Evolutionary conservation across 2,888 invertebrate genomes (phyloP).

Genomic region (Crioceris asparagi): DNA sequence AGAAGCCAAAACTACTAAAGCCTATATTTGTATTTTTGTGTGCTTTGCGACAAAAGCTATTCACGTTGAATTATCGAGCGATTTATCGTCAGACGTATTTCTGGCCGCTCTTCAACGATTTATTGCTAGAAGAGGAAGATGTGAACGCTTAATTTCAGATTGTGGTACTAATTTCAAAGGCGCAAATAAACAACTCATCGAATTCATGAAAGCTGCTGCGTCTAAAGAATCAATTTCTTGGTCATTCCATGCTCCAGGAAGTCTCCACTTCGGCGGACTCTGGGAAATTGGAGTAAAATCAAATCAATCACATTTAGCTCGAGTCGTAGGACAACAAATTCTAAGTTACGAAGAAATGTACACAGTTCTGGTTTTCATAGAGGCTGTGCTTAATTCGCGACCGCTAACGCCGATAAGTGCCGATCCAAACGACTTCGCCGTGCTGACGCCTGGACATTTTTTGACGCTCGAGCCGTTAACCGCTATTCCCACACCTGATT

Average conservation of each 20-base stretch:
- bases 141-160: neutral
- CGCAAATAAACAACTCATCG: neutral
- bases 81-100: slow-evolving; percentile 2
- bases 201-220: neutral
- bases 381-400: slow-evolving; percentile 1
- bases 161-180: slow-evolving; percentile 4
- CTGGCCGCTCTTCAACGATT: slow-evolving; percentile 4
- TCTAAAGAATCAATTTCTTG: slow-evolving; percentile 1
- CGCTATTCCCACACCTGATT: neutral
- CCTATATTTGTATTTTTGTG: neutral
- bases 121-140: slow-evolving; percentile 2
- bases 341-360: slow-evolving; percentile 1
- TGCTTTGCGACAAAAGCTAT: neutral
- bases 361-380: neutral
- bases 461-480: neutral
- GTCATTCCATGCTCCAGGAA: neutral
- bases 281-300: neutral
- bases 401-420: neutral
- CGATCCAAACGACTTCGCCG: neutral
- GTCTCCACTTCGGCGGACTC: neutral
- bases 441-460: neutral
- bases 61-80: slow-evolving; percentile 3
- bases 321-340: slow-evolving; percentile 1
- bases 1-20: neutral
- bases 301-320: slow-evolving; percentile 1